These are phyloP conservation scores for Linepithema humile DNA, from an alignment of 1,140 invertebrate species.

Conservation along the genomic window DNA sequence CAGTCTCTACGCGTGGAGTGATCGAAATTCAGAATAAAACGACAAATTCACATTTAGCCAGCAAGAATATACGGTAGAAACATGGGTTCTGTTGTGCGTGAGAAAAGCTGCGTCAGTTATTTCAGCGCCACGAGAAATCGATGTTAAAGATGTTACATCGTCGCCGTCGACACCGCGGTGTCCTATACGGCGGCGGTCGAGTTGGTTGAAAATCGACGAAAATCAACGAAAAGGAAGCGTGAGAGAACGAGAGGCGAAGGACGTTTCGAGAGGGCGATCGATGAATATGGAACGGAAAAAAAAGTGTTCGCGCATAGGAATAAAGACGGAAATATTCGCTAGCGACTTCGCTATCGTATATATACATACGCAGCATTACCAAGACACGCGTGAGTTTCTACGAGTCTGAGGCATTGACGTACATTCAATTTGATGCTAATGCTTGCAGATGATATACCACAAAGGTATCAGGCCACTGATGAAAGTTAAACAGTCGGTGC, in stretches of 20 bases:
- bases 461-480: constrained; percentile 58
- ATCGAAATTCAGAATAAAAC: not conserved
- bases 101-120: constrained; percentile 23
- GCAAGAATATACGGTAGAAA: not conserved
- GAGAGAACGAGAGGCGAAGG: not conserved
- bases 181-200: not conserved
- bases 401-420: constrained; percentile 32
- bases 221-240: constrained; percentile 7
- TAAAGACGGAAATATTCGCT: constrained; percentile 9
- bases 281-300: constrained; percentile 48
- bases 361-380: not conserved
- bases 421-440: constrained; percentile 59
- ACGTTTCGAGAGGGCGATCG: constrained; percentile 26
- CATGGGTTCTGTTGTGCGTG: not conserved
- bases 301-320: not conserved
- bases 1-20: not conserved
- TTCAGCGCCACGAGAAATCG: constrained; percentile 36
- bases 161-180: not conserved
- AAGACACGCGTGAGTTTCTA: constrained; percentile 4
- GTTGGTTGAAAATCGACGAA: constrained; percentile 32
- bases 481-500: constrained; percentile 49
- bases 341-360: not conserved
- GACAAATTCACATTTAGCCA: not conserved
- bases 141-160: constrained; percentile 38
- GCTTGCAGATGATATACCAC: constrained; percentile 59